Evolutionary conservation across 2,113 vertebrate species (phyloP).

Genomic region (human): DNA sequence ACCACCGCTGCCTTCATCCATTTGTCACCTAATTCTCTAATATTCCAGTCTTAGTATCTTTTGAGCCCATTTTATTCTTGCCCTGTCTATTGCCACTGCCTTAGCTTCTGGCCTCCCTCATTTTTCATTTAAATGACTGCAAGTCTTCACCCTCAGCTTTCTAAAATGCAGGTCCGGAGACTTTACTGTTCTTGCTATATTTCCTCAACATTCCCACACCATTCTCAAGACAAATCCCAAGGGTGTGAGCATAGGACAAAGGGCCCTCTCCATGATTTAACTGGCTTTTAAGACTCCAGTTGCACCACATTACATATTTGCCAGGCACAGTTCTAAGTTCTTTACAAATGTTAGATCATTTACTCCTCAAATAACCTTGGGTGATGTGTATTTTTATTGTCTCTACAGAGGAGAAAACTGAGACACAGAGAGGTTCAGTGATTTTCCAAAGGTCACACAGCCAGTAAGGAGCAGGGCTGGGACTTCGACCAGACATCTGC

Average conservation of each 20-base stretch:
- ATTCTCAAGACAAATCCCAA: neutral
- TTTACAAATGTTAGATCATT: neutral
- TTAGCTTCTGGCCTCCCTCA: neutral
- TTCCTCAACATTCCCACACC: neutral
- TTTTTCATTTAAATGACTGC: neutral
- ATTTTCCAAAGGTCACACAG: neutral
- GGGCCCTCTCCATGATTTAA: too few relatives aligned
- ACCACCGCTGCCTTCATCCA: neutral
- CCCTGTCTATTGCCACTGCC: neutral
- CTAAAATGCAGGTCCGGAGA: neutral
- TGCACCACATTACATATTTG: neutral
- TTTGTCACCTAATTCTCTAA: neutral
- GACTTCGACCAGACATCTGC: neutral
- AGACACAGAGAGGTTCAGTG: neutral
- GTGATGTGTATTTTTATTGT: neutral
- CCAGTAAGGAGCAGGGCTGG: neutral
- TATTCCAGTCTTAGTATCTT: neutral
- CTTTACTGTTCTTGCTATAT: neutral
- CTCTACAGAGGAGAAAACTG: neutral
- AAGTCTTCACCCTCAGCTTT: neutral
- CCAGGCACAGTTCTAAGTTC: neutral
- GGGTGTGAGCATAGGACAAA: neutral
- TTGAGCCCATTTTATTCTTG: neutral
- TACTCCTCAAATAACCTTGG: neutral
- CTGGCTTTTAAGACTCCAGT: neutral